phyloP scores from a whole-genome alignment of 2,113 vertebrate genomes.

The Pterocles gutturalis region DNA sequence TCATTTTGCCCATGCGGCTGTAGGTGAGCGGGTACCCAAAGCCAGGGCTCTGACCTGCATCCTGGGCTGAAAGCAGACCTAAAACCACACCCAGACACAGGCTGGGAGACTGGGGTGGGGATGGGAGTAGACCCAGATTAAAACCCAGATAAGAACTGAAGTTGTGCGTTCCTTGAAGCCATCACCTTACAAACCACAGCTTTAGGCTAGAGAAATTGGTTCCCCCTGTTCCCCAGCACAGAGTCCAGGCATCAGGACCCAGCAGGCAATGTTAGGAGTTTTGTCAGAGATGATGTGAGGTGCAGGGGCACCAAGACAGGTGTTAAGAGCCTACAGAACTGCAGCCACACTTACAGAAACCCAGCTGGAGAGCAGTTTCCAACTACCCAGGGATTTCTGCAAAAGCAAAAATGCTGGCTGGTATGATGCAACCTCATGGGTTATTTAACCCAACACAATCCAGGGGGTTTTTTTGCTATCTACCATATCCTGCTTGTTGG shows the following conservation, averaged over 20 bases:
- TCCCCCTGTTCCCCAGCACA: no score
- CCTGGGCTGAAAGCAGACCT: background rate
- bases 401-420: background rate
- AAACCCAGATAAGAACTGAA: accelerated
- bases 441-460: background rate
- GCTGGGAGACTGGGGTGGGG: background rate
- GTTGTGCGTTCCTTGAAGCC: accelerated
- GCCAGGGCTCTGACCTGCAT: background rate
- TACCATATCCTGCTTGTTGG: background rate
- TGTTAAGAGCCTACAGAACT: background rate
- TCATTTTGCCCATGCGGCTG: background rate
- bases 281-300: background rate
- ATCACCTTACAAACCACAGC: background rate
- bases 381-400: background rate
- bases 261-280: background rate
- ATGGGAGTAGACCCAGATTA: background rate
- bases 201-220: background rate
- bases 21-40: background rate
- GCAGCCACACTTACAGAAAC: background rate
- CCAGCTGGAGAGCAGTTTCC: background rate
- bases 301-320: accelerated
- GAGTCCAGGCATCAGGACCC: background rate
- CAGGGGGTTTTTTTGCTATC: background rate
- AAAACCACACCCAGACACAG: background rate
- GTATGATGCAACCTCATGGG: background rate